These are phyloP conservation scores for Trinorchestia longiramus DNA, from an alignment of 1,140 invertebrate genomes.

Conservation along the genomic window DNA sequence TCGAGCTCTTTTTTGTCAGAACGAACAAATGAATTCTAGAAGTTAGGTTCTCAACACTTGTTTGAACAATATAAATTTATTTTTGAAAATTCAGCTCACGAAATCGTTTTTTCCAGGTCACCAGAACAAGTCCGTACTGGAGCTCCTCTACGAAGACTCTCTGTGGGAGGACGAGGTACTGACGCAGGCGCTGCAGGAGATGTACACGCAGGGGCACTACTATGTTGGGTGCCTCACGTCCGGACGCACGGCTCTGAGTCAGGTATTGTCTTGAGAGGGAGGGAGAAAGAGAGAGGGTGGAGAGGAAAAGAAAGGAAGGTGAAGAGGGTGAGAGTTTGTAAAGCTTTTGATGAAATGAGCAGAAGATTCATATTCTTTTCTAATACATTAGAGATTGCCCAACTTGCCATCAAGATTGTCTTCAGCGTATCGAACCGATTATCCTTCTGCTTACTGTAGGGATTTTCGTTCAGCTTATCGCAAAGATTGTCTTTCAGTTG, in stretches of 20 bases:
- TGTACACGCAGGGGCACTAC: not conserved
- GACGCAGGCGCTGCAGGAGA: constrained; percentile 12
- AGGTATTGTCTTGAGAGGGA: not conserved
- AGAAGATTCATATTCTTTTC: no score
- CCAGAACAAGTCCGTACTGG: constrained; percentile 34
- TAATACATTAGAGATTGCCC: no score
- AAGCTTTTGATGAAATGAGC: no score
- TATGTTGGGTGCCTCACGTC: not conserved
- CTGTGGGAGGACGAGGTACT: not conserved
- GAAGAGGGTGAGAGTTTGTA: no score
- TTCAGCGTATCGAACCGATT: not conserved
- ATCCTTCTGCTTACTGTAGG: not conserved
- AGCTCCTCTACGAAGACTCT: not conserved
- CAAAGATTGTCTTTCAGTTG: not conserved
- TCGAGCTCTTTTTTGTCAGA: no score
- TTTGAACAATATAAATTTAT: no score
- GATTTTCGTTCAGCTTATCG: not conserved
- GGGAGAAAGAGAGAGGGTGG: no score
- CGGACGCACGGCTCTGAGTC: not conserved
- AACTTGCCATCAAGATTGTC: not conserved
- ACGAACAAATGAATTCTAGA: no score
- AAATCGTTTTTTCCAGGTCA: not conserved
- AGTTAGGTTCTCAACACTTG: no score
- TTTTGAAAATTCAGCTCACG: not conserved
- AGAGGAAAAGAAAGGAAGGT: no score